These are phyloP conservation scores for Morpho helenor DNA, from an alignment of 2,888 invertebrate genomes.

Conservation along the genomic window DNA sequence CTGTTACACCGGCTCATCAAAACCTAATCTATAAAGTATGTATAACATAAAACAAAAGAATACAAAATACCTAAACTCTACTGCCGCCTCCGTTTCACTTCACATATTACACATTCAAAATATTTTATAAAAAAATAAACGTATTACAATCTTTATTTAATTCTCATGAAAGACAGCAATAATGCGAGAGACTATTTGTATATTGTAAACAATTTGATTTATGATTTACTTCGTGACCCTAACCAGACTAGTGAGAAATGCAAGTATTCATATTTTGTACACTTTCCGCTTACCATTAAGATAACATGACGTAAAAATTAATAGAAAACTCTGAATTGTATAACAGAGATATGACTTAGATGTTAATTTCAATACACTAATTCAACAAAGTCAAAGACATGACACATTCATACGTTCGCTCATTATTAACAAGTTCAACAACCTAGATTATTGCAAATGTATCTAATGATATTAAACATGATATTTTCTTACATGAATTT, in stretches of 20 bases:
- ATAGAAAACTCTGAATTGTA: conserved; percentile 55
- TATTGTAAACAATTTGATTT: conserved; percentile 40
- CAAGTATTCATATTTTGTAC: conserved; percentile 72
- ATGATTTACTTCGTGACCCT: conserved; percentile 64
- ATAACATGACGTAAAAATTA: conserved; percentile 73
- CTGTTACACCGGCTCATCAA: conserved; percentile 2
- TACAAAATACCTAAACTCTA: conserved; percentile 19
- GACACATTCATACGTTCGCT: conserved; percentile 10
- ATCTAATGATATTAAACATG: too few species aligned
- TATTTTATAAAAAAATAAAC: conserved; percentile 72
- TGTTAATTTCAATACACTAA: conserved; percentile 18
- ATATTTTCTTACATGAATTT: too few species aligned
- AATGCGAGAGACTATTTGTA: conserved; percentile 22
- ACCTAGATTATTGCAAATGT: conserved; percentile 3
- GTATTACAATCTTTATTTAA: conserved; percentile 51
- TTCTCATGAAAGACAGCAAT: conserved; percentile 33
- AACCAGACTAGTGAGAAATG: conserved; percentile 75
- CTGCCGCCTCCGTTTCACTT: conserved; percentile 40
- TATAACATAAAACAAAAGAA: conserved; percentile 27
- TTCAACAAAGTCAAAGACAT: conserved; percentile 23
- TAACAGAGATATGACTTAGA: conserved; percentile 71
- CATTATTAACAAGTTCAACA: conserved; percentile 10
- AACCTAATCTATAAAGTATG: conserved; percentile 21
- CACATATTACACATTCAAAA: conserved; percentile 61
- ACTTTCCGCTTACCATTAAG: conserved; percentile 72